A percentile compares a stretch with the other conserved stretches of the same genome.
phyloP scores from a whole-genome alignment of 2,797 vertebrate genomes.

The Zalophus californianus region DNA sequence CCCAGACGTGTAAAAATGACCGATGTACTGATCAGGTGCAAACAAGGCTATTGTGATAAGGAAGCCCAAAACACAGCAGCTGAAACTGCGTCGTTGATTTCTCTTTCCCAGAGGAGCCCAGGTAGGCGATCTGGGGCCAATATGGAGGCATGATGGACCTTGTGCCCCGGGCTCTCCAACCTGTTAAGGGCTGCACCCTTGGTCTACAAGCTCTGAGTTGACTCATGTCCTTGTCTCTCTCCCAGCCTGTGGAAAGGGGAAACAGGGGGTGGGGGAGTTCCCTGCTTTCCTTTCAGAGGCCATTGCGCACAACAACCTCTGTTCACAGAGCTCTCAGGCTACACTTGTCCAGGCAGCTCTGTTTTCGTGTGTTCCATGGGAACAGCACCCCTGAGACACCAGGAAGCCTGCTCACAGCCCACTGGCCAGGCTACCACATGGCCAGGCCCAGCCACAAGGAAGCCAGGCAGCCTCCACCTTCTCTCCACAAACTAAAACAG shows the following conservation, averaged over 20 bases:
- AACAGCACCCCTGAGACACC: background rate
- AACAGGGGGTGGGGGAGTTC: background rate
- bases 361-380: rapidly evolving
- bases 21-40: rapidly evolving
- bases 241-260: background rate
- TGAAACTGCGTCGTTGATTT: too few species aligned
- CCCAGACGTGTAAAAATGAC: rapidly evolving
- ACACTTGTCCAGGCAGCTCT: rapidly evolving
- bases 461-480: background rate
- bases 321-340: background rate
- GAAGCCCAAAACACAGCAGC: background rate
- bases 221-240: rapidly evolving
- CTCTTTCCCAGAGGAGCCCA: background rate
- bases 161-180: background rate
- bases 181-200: background rate
- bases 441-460: background rate
- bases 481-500: too few species aligned
- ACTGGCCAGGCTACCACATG: rapidly evolving
- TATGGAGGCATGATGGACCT: rapidly evolving
- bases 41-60: rapidly evolving
- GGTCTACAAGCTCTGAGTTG: background rate
- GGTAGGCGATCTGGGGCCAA: too few species aligned
- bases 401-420: background rate
- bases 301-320: rapidly evolving
- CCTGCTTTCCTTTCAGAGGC: background rate